Evolutionary conservation across 2,797 vertebrate genomes (phyloP), one percentile per base, ranked within the genome.

Genomic region (Octomys mimax): DNA sequence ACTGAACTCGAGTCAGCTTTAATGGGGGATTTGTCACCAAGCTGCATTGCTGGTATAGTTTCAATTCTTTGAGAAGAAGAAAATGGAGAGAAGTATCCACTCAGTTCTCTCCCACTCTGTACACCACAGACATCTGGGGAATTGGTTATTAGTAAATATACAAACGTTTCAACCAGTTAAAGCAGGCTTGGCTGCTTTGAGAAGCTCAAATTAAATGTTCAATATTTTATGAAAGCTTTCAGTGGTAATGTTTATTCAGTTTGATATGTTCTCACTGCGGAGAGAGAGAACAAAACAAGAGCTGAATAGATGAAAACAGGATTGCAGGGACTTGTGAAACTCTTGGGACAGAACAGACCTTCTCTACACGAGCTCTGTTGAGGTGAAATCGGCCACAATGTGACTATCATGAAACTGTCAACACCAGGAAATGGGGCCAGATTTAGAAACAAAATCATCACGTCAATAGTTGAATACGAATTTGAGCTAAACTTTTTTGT

Each of bases 211-310:
- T 97, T 94, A 98, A 92, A 95, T 73, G 78, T 86, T 96, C 88
- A 96, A 94, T 95, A 96, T 96, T 98, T 98, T 88, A 97, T 96
- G 95, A 96, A 96, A 21, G 79, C 78, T 88, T 96, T 46, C 83
- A 91, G 46, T 57, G 80, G 90, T 39, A 46, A 94, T 96, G 71
- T 97, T 96, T 97, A 54, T 93, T 89, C 81, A 52, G 90, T 94
- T 89, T 89, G 94, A 61, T 89, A 80, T 28, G 62, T 82, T 95
- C 84, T 96, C 70, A 33, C 31, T 79, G 78, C 62, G 64, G 39
- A 82, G 92, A 66, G 31, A 57, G 54, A 57, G 54, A 42, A 39
- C 46, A 83, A 39, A 42, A 33, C 54, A 61, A 28, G 79, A 46
- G 1, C 36, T 39, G 77, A 79, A 49, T 75, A 77, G 91, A 87